These are phyloP conservation scores for Acrobasis repandana DNA, from an alignment of 2,888 invertebrate species.

Conservation along the genomic window DNA sequence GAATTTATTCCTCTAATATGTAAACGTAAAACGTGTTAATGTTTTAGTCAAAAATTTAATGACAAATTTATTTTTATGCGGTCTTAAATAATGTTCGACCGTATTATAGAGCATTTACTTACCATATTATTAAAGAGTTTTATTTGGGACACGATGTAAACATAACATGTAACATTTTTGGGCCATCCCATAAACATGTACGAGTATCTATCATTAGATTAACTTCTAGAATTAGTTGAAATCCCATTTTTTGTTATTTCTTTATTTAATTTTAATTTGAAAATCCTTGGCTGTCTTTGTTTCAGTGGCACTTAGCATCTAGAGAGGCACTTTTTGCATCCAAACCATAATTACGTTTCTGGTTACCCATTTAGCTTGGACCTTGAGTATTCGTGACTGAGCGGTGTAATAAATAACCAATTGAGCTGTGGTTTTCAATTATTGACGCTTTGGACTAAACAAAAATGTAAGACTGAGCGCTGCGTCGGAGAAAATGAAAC, in stretches of 20 bases:
- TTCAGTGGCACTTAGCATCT: not conserved
- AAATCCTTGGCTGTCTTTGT: not conserved
- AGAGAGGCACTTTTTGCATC: slow-evolving; percentile 19
- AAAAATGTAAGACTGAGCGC: not conserved
- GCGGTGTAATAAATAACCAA: slow-evolving; percentile 49
- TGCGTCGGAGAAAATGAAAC: not conserved
- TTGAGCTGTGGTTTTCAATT: slow-evolving; percentile 57
- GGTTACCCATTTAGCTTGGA: slow-evolving; percentile 53
- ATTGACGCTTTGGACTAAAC: slow-evolving; percentile 43
- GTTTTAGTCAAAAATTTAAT: too few species aligned
- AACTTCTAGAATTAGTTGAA: too few species aligned
- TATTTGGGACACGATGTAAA: not conserved
- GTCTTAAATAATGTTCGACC: too few species aligned
- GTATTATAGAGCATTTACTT: not conserved
- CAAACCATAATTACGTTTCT: slow-evolving; percentile 53
- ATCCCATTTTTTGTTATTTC: not conserved
- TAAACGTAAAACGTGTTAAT: too few species aligned
- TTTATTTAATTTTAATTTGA: not conserved
- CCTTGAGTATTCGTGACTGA: slow-evolving; percentile 67
- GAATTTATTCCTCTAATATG: too few species aligned
- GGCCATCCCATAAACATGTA: not conserved
- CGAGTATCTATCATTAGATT: too few species aligned
- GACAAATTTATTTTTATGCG: not conserved
- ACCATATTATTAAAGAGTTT: too few species aligned
- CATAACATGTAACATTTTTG: not conserved